These are phyloP conservation scores for Channa maculata DNA, from an alignment of 2,113 vertebrate genomes.

Conservation along the genomic window DNA sequence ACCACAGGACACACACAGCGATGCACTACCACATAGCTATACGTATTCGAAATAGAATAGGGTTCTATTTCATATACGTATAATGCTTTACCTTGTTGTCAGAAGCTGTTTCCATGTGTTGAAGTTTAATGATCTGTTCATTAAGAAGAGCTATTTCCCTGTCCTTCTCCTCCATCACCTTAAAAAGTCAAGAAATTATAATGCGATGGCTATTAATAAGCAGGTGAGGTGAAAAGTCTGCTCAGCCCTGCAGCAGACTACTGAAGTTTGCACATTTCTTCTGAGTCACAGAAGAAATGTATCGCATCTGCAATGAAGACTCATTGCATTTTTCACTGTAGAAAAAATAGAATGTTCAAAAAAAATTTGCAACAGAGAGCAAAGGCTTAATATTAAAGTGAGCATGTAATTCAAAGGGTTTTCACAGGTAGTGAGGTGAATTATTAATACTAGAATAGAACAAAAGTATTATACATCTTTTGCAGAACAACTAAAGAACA, in stretches of 20 bases:
- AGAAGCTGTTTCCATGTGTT: slow-evolving; percentile 86
- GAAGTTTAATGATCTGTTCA: slow-evolving; percentile 89
- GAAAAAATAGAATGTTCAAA: too few species aligned
- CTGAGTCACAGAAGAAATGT: slow-evolving; percentile 9
- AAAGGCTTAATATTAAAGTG: too few species aligned
- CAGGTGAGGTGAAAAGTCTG: slow-evolving; percentile 49
- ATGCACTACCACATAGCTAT: slow-evolving; percentile 66
- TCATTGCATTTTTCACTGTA: too few species aligned
- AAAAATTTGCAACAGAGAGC: slow-evolving; percentile 1
- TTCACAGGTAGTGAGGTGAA: too few species aligned
- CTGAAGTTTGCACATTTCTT: slow-evolving; percentile 3
- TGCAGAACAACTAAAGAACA: too few species aligned
- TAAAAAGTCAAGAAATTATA: slow-evolving; percentile 86
- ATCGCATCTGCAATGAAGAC: neutral
- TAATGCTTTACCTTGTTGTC: slow-evolving; percentile 90
- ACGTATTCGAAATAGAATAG: slow-evolving; percentile 61
- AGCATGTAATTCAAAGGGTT: too few species aligned
- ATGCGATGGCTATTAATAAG: slow-evolving; percentile 80
- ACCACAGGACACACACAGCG: slow-evolving; percentile 65
- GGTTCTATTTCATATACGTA: slow-evolving; percentile 59
- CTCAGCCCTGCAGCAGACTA: slow-evolving; percentile 11
- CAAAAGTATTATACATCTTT: too few species aligned
- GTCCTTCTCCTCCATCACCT: slow-evolving; percentile 92
- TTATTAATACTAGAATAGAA: too few species aligned
- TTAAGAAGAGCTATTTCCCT: slow-evolving; percentile 89